Conservation (phyloP, 2,888 invertebrate genomes). For the Ctenicera cuprea region DNA sequence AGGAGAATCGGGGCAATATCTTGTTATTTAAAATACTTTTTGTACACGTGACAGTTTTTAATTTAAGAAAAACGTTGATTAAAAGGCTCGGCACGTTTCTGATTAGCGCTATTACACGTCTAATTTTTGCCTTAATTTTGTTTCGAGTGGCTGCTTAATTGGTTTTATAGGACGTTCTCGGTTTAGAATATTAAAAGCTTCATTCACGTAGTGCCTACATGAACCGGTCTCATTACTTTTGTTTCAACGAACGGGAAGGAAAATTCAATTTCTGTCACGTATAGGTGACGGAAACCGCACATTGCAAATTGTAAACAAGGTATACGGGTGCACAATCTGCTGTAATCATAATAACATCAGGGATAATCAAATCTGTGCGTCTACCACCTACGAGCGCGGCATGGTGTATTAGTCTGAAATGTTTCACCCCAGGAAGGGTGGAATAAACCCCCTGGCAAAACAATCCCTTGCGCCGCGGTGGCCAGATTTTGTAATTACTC, state of each 20-base stretch:
- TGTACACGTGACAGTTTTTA: conserved; percentile 45
- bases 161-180: conserved; percentile 42
- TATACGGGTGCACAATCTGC: conserved; percentile 53
- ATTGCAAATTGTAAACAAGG: conserved; percentile 55
- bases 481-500: conserved; percentile 56
- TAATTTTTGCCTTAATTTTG: conserved; percentile 46
- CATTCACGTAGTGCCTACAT: conserved; percentile 27
- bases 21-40: conserved; percentile 10
- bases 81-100: conserved; percentile 45
- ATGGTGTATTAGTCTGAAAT: conserved; percentile 55
- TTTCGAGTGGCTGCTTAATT: conserved; percentile 48
- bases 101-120: conserved; percentile 47
- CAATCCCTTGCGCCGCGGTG: conserved; percentile 55
- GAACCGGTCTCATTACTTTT: conserved; percentile 28
- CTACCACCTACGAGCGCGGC: conserved; percentile 55
- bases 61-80: conserved; percentile 37
- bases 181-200: conserved; percentile 42
- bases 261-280: conserved; percentile 53
- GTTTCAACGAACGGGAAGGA: conserved; percentile 26
- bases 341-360: conserved; percentile 58
- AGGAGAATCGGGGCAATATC: background rate
- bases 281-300: conserved; percentile 52
- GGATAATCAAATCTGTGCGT: conserved; percentile 57
- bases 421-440: conserved; percentile 49
- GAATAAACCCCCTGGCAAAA: conserved; percentile 51